These are phyloP conservation scores for Osmerus mordax DNA, from an alignment of 2,113 vertebrate species.

Conservation along the genomic window DNA sequence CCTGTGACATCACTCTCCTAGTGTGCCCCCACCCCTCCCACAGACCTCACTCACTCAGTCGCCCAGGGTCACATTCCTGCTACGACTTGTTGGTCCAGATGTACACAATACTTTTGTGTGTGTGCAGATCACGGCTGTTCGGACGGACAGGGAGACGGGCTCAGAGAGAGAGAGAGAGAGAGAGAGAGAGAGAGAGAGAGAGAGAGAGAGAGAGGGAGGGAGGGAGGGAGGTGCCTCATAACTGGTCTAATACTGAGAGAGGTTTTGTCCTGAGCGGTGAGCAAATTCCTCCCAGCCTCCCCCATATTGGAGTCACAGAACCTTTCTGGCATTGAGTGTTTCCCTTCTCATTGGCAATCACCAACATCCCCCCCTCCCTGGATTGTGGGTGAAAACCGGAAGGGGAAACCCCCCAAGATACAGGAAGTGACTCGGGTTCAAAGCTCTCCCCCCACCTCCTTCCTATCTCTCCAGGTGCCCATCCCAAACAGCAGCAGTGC, in stretches of 20 bases:
- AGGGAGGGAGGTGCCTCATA: not conserved
- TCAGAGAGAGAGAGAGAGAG: not conserved
- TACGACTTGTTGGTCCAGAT: not conserved
- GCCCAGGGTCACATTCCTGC: too few relatives aligned
- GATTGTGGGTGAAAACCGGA: too few relatives aligned
- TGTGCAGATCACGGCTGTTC: too few relatives aligned
- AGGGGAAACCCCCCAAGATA: not conserved
- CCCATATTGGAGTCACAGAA: too few relatives aligned
- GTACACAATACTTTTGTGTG: not conserved
- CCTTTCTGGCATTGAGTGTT: too few relatives aligned
- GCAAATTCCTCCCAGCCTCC: too few relatives aligned
- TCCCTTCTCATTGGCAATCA: too few relatives aligned
- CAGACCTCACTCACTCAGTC: too few relatives aligned
- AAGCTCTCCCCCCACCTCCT: not conserved
- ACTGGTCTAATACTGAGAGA: not conserved
- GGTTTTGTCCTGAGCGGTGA: not conserved
- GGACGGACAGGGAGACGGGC: not conserved
- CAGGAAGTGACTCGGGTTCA: not conserved
- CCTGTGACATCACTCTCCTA: slow-evolving; percentile 20
- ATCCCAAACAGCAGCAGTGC: slow-evolving; percentile 79
- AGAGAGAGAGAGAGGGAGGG: not conserved
- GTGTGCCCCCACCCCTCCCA: not conserved
- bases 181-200: not conserved
- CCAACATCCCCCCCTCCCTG: not conserved
- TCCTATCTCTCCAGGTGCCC: slow-evolving; percentile 70